Evolutionary conservation across 2,113 vertebrate genomes (phyloP), one percentile per base, ranked within the genome.

Genomic region (Typhlomys cinereus): DNA sequence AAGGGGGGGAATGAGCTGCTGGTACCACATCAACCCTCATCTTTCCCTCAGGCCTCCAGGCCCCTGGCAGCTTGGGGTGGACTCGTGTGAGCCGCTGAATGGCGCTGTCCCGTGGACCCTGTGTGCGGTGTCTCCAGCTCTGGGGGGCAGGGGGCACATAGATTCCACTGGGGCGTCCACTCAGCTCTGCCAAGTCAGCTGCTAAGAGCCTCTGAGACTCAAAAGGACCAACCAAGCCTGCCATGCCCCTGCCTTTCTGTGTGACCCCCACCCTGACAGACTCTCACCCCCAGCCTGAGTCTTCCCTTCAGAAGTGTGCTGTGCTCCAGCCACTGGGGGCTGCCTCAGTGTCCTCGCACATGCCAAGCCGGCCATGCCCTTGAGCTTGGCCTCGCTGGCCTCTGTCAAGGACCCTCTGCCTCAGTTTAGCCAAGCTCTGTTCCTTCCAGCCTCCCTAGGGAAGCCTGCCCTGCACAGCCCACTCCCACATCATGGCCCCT

Each of bases 401-500:
- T n/a, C 29, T 2, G 3, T 23, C 5, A 31, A 15, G 20, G 25
- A 3, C 20, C 20, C 75, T 23, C 25, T 2, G 31, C 8, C 54
- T n/a, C 59, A 34, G 7, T 34, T 31, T 23, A n/a, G n/a, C n/a
- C n/a, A n/a, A n/a, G n/a, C n/a, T 34, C 7, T 4, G 18, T 13
- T 18, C 44, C n/a, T 54, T 17, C 27, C 50, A n/a, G 34, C 29
- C 41, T 21, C 21, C 34, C 14, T 11, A 66, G 61, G 20, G 23
- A 48, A 13, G 14, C 34, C 46, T 7, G 0, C 41, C 0, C 0
- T 17, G 2, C 0, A 0, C 34, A 25, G 11, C 25, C 2, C 18
- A 20, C 36, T 25, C n/a, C 17, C 11, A 0, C 21, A 25, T 46
- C 39, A 67, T 7, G 6, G 3, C 64, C 25, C n/a, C n/a, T n/a